Base-by-base conservation (phyloP, 2,797 vertebrate genomes). In the Fistularia commersonii region DNA sequence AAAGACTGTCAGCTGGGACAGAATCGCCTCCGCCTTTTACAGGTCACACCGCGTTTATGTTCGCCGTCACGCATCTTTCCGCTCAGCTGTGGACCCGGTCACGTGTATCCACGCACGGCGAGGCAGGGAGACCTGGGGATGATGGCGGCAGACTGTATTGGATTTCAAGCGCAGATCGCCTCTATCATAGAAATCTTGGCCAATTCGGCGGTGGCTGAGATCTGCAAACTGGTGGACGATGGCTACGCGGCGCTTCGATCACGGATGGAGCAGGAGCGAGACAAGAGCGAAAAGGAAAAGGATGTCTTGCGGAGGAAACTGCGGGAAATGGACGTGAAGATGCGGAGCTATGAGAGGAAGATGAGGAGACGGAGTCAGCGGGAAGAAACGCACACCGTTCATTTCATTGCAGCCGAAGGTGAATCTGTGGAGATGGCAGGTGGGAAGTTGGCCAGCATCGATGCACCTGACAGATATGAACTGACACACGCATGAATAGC, bases 201-300 rank as follows among this genome's bases (percentile, higher is more conserved):
- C 8, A 91, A 90, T 33, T 90, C 90, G 7, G 90, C 90, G 2
- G 90, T 90, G 79, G 84, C 77, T 15, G 88, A 91, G 70, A 91
- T 91, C 62, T 91, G 89, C 51, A 89, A 88, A 7, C 81, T 91
- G 55, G 88, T 91, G 51, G 89, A 91, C 40, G 90, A 90, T 45
- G 88, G 88, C 2, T 90, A 83, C 51, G 85, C 88, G 7, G 77
- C 86, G 36, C 80, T 91, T 47, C 86, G 84, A 41, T 73, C 87
- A 7, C 87, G 90, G 69, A 87, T 91, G 88, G 81, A 85, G 2
- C 76, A 51, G 66, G 81, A 84, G 73, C 58, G 80, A 0, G 60
- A 82, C 38, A 79, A 79, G 54, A 85, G 80, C 65, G 83, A 85
- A 57, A 70, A 80, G 41, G 90, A 91, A 64, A 91, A 88, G 67